Percentiles rank a stretch among this genome's conserved stretches.
Evolutionary conservation across 2,888 invertebrate genomes (phyloP).

Genomic region (Tetragonula carbonaria): DNA sequence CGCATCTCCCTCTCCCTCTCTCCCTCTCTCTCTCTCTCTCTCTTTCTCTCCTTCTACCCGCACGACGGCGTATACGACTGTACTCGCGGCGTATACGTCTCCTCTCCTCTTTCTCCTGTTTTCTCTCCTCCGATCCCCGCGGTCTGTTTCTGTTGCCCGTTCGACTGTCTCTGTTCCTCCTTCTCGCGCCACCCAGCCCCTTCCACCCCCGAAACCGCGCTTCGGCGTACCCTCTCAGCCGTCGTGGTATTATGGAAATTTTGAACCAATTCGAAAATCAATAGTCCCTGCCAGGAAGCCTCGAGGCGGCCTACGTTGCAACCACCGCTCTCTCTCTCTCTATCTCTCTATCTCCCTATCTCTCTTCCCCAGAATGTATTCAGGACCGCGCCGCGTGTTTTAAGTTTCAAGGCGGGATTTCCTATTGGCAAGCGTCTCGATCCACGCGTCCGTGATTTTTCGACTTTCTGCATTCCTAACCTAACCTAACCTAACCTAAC

Average conservation of each 20-base stretch:
- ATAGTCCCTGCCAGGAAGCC: slow-evolving; percentile 75
- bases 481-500: too few species aligned
- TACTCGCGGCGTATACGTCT: slow-evolving; percentile 5
- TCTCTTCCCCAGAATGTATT: slow-evolving; percentile 48
- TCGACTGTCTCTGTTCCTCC: slow-evolving; percentile 30
- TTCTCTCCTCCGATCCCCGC: slow-evolving; percentile 30
- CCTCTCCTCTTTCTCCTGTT: slow-evolving; percentile 12
- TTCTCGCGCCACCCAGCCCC: slow-evolving; percentile 11
- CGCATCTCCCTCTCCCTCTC: neutral
- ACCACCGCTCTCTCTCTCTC: slow-evolving; percentile 12
- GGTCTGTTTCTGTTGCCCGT: slow-evolving; percentile 34
- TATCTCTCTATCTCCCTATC: neutral
- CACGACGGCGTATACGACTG: neutral
- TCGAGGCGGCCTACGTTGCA: slow-evolving; percentile 71
- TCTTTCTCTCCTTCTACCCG: neutral
- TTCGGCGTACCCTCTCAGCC: slow-evolving; percentile 66
- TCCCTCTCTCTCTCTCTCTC: neutral
- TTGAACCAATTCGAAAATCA: slow-evolving; percentile 84
- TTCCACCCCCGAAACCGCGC: slow-evolving; percentile 46
- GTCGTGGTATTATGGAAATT: slow-evolving; percentile 83
- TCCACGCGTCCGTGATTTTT: too few species aligned
- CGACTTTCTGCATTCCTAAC: too few species aligned
- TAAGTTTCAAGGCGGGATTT: neutral
- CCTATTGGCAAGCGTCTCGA: too few species aligned
- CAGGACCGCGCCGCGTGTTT: slow-evolving; percentile 46